Evolutionary conservation across 2,888 invertebrate genomes (phyloP), one percentile per base, ranked within the genome.

Genomic region (Empis stercorea): DNA sequence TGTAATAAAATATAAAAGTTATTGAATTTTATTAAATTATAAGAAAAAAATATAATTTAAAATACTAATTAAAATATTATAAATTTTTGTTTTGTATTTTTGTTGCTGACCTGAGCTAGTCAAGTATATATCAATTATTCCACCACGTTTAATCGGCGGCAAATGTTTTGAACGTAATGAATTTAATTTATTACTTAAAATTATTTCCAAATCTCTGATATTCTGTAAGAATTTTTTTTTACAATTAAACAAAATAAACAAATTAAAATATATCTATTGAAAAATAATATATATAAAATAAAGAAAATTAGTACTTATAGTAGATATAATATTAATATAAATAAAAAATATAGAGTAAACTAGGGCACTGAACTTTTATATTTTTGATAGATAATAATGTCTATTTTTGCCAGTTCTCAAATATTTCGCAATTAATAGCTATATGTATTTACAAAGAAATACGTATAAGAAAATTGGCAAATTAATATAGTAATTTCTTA

Each of bases 51-150:
- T 36, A 41, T 10, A 30, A 15, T 14, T 46, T 48, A 23, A 6
- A 17, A 30, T 47, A 45, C 37, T 15, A 48, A n/a, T n/a, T n/a
- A n/a, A n/a, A 10, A 41, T 47, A 43, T 44, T 36, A 49, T 46
- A 15, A 41, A 39, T 47, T 39, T 15, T 42, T 40, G 27, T 23
- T 30, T 32, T 16, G 20, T 38, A 30, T 14, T 20, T 30, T 30
- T 34, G 7, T 23, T 40, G 59, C 80, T 76, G 78, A 87, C 87
- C 87, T 87, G 87, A 85, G 71, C 84, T 84, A 72, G 84, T 85
- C 71, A 86, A 78, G 75, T 87, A 87, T 65, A 85, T 81, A 73
- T 87, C 87, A 71, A 82, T 79, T 70, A 78, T 76, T 72, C 82
- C 81, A 69, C 86, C 87, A 69, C 87, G 76, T 75, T 83, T 84